Conservation (phyloP, 1,140 invertebrate species). For the Psilanteris sp. region DNA sequence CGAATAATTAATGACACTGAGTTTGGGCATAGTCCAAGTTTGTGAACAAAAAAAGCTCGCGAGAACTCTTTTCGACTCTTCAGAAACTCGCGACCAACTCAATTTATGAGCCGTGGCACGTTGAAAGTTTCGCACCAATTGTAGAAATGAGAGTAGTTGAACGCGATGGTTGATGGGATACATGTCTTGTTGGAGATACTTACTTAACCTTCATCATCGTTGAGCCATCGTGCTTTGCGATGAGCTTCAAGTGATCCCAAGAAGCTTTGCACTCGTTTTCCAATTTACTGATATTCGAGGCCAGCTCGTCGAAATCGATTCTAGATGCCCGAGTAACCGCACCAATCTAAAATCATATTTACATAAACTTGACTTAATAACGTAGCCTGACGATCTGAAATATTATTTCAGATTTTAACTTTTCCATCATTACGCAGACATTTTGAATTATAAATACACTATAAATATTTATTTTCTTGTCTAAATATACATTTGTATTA, state of each 20-base stretch:
- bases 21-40: conserved; percentile 71
- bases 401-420: conserved; percentile 17
- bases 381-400: conserved; percentile 14
- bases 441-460: no score
- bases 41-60: conserved; percentile 64
- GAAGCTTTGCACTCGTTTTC: conserved; percentile 98
- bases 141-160: conserved; percentile 36
- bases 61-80: conserved; percentile 63
- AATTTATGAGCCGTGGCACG: conserved; percentile 57
- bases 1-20: conserved; percentile 73
- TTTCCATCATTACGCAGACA: no score
- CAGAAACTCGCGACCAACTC: conserved; percentile 49
- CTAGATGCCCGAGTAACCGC: conserved; percentile 95
- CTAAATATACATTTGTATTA: no score
- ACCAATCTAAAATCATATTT: conserved; percentile 84
- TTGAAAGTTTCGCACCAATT: conserved; percentile 30
- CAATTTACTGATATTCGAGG: conserved; percentile 90
- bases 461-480: no score
- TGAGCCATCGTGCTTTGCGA: conserved; percentile 96
- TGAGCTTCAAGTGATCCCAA: conserved; percentile 97
- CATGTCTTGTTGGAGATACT: conserved; percentile 63
- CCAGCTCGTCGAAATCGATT: conserved; percentile 95
- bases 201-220: conserved; percentile 92
- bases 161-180: conserved; percentile 2
- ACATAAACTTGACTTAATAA: conserved; percentile 56